phyloP scores from a whole-genome alignment of 2,113 vertebrate species.

The Podarcis cretensis region DNA sequence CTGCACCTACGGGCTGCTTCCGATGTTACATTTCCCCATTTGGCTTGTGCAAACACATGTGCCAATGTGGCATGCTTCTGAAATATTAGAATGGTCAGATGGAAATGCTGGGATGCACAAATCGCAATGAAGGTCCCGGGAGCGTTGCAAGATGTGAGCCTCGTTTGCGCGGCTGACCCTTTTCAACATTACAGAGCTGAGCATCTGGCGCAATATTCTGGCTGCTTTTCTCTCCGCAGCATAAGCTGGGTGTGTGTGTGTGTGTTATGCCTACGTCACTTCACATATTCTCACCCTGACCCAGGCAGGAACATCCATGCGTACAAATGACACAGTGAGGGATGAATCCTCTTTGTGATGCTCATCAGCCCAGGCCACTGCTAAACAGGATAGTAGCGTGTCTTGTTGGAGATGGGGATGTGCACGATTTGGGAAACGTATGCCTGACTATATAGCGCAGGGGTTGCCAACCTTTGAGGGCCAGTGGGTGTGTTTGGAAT shows the following conservation, averaged over 20 bases:
- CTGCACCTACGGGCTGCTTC: no score
- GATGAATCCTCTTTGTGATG: background rate
- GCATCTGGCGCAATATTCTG: background rate
- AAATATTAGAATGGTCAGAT: background rate
- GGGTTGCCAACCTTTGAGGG: no score
- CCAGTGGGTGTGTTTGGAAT: no score
- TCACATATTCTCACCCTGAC: background rate
- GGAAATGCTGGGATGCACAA: background rate
- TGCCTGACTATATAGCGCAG: background rate
- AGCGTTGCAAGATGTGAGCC: background rate
- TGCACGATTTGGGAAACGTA: background rate
- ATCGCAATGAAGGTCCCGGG: background rate
- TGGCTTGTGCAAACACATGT: background rate
- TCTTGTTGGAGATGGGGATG: background rate
- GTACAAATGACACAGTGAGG: background rate
- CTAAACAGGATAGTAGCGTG: background rate
- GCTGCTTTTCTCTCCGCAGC: background rate
- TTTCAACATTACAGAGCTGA: background rate
- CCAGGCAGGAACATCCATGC: background rate
- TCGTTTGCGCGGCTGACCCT: slow-evolving; percentile 4
- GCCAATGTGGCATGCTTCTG: background rate
- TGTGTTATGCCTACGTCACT: background rate
- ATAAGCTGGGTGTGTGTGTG: no score
- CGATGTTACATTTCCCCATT: background rate
- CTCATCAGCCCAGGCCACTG: background rate